Evolutionary conservation across 2,888 invertebrate genomes (phyloP).

Genomic region (Geotrupes spiniger): DNA sequence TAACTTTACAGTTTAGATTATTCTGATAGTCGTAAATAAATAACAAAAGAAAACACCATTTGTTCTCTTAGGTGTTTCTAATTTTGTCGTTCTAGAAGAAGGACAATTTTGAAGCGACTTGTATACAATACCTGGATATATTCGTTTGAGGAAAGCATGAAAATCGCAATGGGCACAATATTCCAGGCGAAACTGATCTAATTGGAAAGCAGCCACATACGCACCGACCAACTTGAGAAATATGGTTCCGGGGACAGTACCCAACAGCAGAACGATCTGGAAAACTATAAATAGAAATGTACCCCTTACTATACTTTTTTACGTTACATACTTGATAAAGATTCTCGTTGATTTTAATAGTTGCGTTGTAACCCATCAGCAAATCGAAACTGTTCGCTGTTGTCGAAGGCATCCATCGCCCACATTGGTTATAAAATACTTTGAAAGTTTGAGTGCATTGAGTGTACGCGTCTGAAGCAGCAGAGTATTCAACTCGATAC

Average conservation of each 20-base stretch:
- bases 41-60: no score
- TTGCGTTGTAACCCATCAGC: slow-evolving; percentile 71
- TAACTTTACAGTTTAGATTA: no score
- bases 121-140: slow-evolving; percentile 25
- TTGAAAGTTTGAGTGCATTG: slow-evolving; percentile 91
- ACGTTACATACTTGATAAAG: slow-evolving; percentile 58
- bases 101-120: background rate
- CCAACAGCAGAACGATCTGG: slow-evolving; percentile 66
- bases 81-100: no score
- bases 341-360: slow-evolving; percentile 81
- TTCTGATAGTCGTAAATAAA: no score
- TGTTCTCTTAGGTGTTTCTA: no score
- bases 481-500: slow-evolving; percentile 90
- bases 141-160: slow-evolving; percentile 59
- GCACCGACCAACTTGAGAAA: slow-evolving; percentile 82
- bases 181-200: slow-evolving; percentile 70
- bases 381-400: slow-evolving; percentile 93
- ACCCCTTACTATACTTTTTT: no score
- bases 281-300: slow-evolving; percentile 55
- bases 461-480: slow-evolving; percentile 92
- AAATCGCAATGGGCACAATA: slow-evolving; percentile 64
- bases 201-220: slow-evolving; percentile 72
- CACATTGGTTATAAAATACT: slow-evolving; percentile 91
- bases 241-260: slow-evolving; percentile 76
- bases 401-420: slow-evolving; percentile 95